Base-by-base conservation (phyloP, 2,797 vertebrate genomes). In the Cynopterus sphinx region DNA sequence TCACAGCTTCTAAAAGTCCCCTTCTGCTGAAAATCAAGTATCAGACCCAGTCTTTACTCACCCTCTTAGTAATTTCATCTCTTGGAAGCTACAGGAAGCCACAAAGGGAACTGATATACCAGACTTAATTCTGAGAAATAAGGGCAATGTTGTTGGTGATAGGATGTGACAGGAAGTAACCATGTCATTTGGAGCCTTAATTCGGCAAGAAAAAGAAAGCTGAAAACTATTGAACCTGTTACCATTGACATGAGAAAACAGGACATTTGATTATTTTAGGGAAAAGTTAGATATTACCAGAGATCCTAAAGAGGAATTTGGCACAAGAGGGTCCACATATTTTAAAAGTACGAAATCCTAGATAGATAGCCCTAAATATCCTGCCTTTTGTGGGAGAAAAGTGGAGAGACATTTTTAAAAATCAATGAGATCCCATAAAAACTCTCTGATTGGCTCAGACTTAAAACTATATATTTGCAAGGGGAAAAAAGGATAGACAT, bases 71-170 rank as follows among this genome's bases (percentile, higher is more conserved):
- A 91, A 93, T 59, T 73, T 87, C 94, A 90, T 90, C 68, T 92
- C 46, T 61, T 57, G 49, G 77, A 74, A 93, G 81, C 9, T 67
- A 91, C 41, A 95, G 87, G 87, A 96, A 94, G 63, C 36, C 85
- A 68, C 71, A 51, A 51, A 88, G 31, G 43, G 39, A 71, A 85
- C 85, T 9, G 31, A 90, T 65, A 39, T 59, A 89, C 51, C 39
- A 89, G 71, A 57, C 21, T 39, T 81, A 84, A 82, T 90, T 94
- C 77, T 95, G 85, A 94, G 63, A 85, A 94, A 39, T 33, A 83
- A 83, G n/a, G 73, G 51, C 87, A 95, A 67, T 82, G 81, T 26
- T 55, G 75, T 68, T 84, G 63, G 59, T 71, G 26, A 97, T 15
- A 77, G 43, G 39, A 85, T 70, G 43, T 53, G 43, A 85, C 61